Evolutionary conservation across 2,888 invertebrate species (phyloP).

Genomic region (Aleiodes alternator): DNA sequence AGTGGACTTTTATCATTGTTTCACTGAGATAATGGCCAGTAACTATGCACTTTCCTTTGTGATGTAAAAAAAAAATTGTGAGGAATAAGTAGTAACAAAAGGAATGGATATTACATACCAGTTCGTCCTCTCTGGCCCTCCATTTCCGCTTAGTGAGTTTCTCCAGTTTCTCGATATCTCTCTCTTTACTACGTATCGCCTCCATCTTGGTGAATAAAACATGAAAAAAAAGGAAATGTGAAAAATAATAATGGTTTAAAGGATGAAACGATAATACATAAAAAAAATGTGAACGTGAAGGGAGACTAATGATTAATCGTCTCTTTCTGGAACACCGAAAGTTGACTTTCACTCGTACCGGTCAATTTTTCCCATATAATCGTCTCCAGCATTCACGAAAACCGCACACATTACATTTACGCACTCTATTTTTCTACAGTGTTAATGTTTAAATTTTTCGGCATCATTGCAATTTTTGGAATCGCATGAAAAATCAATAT

Average conservation of each 20-base stretch:
- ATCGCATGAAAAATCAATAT: no score
- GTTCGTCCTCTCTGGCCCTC: constrained; percentile 58
- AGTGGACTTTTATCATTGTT: constrained; percentile 3
- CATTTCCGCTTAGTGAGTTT: constrained; percentile 61
- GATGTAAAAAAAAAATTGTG: background rate
- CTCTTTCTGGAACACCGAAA: constrained; percentile 8
- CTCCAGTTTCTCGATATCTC: constrained; percentile 66
- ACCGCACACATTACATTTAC: background rate
- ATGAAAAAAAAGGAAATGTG: constrained; percentile 24
- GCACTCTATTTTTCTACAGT: constrained; percentile 12
- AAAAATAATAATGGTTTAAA: constrained; percentile 17
- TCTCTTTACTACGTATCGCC: constrained; percentile 65
- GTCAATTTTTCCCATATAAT: constrained; percentile 32
- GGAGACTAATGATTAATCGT: constrained; percentile 20
- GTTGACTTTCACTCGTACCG: constrained; percentile 32
- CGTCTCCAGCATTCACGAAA: constrained; percentile 5
- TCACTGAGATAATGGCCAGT: background rate
- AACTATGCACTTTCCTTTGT: background rate
- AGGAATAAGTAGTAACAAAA: constrained; percentile 18
- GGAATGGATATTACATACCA: constrained; percentile 57
- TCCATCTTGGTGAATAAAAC: constrained; percentile 62
- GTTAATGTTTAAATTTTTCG: background rate
- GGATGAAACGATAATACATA: background rate
- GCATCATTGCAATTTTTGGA: no score
- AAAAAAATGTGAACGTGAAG: constrained; percentile 46